Evolutionary conservation across 2,888 invertebrate species (phyloP).

Genomic region (Eupithecia dodoneata): DNA sequence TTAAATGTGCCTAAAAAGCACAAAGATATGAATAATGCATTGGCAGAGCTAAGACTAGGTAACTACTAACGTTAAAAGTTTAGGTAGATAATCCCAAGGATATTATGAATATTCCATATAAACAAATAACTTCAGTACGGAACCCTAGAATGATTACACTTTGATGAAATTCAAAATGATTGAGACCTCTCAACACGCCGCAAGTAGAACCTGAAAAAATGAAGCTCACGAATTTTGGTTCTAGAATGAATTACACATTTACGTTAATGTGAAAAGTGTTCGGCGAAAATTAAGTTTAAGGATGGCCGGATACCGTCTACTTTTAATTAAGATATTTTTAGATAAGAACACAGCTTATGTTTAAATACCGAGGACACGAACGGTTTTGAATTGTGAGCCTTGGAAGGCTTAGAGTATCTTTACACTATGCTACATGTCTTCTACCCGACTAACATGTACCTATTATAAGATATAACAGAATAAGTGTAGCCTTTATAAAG

Average conservation of each 20-base stretch:
- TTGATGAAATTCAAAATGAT: background rate
- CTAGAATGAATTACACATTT: slow-evolving; percentile 46
- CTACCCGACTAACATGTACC: background rate
- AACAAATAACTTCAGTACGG: background rate
- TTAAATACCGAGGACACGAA: background rate
- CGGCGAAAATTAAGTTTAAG: slow-evolving; percentile 43
- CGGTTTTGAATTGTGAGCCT: background rate
- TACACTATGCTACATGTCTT: background rate
- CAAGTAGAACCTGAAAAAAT: slow-evolving; percentile 39
- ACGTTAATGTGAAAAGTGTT: slow-evolving; percentile 47
- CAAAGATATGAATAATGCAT: too few species aligned
- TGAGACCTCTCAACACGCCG: slow-evolving; percentile 4
- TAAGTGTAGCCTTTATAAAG: too few species aligned
- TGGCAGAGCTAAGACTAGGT: too few species aligned
- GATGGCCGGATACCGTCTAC: slow-evolving; percentile 36
- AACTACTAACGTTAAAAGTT: too few species aligned
- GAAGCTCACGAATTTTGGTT: slow-evolving; percentile 43
- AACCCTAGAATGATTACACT: background rate
- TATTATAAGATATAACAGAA: too few species aligned
- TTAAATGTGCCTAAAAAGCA: too few species aligned
- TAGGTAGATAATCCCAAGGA: too few species aligned
- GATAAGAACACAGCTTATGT: slow-evolving; percentile 31
- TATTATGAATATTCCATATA: background rate
- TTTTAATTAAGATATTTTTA: slow-evolving; percentile 48
- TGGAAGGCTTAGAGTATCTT: background rate